phyloP scores from a whole-genome alignment of 2,113 vertebrate genomes.

The Thryonomys swinderianus region DNA sequence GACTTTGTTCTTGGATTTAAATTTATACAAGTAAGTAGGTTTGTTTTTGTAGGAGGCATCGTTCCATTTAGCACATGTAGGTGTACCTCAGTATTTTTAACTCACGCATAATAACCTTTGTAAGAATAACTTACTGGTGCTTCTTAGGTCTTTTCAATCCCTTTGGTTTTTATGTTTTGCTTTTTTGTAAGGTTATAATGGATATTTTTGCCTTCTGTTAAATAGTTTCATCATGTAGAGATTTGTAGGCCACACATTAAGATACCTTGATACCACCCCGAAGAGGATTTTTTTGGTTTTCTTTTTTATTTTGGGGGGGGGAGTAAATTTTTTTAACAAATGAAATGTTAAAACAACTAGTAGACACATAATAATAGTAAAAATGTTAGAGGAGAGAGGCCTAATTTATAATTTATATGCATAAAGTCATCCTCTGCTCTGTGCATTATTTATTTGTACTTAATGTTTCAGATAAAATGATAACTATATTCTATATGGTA shows the following conservation, averaged over 20 bases:
- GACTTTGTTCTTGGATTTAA: constrained; percentile 22
- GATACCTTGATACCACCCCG: not conserved
- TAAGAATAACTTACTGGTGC: not conserved
- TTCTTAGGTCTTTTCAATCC: not conserved
- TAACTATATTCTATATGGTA: not conserved
- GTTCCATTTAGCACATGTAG: not conserved
- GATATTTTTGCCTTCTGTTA: not conserved
- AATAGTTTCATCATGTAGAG: not conserved
- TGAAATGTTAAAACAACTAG: constrained; percentile 31
- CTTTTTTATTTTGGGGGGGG: not conserved
- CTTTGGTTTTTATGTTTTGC: not conserved
- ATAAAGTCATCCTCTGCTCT: not conserved
- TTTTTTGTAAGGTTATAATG: not conserved
- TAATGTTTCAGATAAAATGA: constrained; percentile 21
- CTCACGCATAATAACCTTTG: not conserved
- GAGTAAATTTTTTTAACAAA: constrained; percentile 41
- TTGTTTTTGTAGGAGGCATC: constrained; percentile 32
- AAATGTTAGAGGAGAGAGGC: not conserved
- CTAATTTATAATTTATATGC: not conserved
- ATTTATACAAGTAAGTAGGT: not conserved
- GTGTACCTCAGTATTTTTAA: constrained; percentile 19
- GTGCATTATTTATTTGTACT: constrained; percentile 10
- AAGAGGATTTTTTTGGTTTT: not conserved
- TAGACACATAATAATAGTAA: not conserved
- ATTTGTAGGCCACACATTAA: not conserved